These are phyloP conservation scores for Actinemys pallida DNA, from an alignment of 2,113 vertebrate genomes.

Conservation along the genomic window DNA sequence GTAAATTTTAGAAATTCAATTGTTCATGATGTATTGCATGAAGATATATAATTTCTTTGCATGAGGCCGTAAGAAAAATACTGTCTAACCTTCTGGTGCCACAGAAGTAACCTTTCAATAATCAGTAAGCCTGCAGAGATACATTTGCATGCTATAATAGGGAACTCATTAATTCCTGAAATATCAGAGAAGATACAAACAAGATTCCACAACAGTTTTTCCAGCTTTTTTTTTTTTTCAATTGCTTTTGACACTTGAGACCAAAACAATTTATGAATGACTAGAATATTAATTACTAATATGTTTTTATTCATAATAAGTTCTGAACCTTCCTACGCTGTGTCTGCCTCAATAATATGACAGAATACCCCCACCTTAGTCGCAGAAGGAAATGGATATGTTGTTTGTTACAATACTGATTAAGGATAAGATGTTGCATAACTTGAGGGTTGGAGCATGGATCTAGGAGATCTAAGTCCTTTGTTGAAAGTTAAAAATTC, in stretches of 20 bases:
- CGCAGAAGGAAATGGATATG: background rate
- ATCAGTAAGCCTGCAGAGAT: background rate
- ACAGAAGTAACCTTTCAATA: background rate
- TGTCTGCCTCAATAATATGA: background rate
- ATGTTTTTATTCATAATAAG: background rate
- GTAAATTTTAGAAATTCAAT: background rate
- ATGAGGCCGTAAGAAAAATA: background rate
- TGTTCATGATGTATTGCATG: background rate
- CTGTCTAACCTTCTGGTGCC: background rate
- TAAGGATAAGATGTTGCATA: background rate
- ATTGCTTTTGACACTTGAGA: background rate
- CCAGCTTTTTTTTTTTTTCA: background rate
- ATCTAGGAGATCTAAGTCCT: background rate
- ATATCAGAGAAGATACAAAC: background rate
- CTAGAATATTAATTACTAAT: background rate
- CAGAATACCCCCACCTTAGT: background rate
- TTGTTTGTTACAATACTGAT: background rate
- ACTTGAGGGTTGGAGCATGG: background rate
- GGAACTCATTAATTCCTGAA: background rate
- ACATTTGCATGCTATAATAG: background rate
- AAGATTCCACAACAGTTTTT: background rate
- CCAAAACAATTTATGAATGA: background rate
- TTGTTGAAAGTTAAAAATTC: background rate
- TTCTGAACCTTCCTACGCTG: background rate
- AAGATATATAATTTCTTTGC: background rate